Evolutionary conservation across 1,140 invertebrate genomes (phyloP).

Genomic region (Drosophila pectinifera): DNA sequence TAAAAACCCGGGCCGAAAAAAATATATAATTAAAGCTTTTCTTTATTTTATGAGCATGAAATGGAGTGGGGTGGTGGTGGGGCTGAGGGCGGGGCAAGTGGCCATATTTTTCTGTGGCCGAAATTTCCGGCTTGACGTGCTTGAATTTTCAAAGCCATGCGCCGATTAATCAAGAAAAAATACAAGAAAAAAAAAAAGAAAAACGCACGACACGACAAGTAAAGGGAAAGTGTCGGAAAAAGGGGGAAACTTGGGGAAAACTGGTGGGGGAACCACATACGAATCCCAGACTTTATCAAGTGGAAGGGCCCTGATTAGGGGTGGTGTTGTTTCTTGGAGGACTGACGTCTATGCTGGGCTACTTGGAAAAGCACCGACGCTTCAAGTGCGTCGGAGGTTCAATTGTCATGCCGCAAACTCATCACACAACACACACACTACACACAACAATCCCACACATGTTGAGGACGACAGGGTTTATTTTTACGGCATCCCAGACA

Average conservation of each 20-base stretch:
- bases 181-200: not conserved
- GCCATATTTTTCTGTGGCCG: constrained; percentile 28
- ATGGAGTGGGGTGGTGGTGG: not conserved
- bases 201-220: constrained; percentile 44
- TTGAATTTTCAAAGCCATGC: constrained; percentile 66
- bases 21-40: constrained; percentile 62
- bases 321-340: constrained; percentile 4
- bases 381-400: constrained; percentile 33
- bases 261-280: constrained; percentile 8
- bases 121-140: constrained; percentile 59
- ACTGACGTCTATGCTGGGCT: constrained; percentile 31
- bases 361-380: constrained; percentile 31
- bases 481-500: constrained; percentile 35
- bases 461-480: constrained; percentile 24
- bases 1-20: constrained; percentile 43
- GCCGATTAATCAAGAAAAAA: constrained; percentile 58
- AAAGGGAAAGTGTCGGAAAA: constrained; percentile 28
- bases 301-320: constrained; percentile 25
- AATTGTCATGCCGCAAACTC: constrained; percentile 22
- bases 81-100: constrained; percentile 22
- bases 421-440: not conserved
- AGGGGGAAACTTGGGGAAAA: constrained; percentile 11
- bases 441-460: constrained; percentile 14
- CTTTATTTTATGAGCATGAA: constrained; percentile 52
- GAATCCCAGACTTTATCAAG: constrained; percentile 20